Conservation (phyloP, 2,797 vertebrate species). For the Sandelia bainsii region DNA sequence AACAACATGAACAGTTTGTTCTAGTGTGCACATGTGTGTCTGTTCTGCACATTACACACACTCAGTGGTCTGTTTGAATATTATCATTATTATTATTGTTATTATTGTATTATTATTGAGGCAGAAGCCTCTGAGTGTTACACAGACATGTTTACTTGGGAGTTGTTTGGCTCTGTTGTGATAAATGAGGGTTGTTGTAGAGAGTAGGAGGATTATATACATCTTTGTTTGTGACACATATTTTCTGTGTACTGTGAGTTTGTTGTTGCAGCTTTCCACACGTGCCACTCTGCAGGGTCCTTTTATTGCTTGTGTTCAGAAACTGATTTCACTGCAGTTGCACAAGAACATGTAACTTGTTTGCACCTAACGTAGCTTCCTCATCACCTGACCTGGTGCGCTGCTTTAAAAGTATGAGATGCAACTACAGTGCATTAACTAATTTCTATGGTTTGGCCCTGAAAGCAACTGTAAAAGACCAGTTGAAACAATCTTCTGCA, state of each 20-base stretch:
- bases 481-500: constrained; percentile 23
- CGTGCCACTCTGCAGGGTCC: constrained; percentile 35
- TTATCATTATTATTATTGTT: constrained; percentile 10
- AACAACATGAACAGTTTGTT: constrained; percentile 16
- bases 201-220: constrained; percentile 2
- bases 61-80: constrained; percentile 14
- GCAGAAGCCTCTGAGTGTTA: constrained; percentile 5
- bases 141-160: constrained; percentile 30
- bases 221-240: constrained; percentile 19
- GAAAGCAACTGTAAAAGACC: constrained; percentile 33
- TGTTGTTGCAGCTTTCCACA: constrained; percentile 75
- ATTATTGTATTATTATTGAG: no score
- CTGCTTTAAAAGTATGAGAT: neutral
- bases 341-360: neutral
- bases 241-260: constrained; percentile 43
- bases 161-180: constrained; percentile 26
- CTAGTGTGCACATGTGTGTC: neutral
- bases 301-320: constrained; percentile 7
- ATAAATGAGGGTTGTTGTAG: constrained; percentile 30
- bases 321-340: constrained; percentile 32
- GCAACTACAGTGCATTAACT: neutral
- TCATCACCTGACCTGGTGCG: neutral
- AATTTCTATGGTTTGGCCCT: constrained; percentile 14
- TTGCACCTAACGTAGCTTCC: neutral
- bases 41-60: constrained; percentile 12